Base-by-base conservation (phyloP, 2,888 invertebrate genomes). In the Callinectes sapidus region DNA sequence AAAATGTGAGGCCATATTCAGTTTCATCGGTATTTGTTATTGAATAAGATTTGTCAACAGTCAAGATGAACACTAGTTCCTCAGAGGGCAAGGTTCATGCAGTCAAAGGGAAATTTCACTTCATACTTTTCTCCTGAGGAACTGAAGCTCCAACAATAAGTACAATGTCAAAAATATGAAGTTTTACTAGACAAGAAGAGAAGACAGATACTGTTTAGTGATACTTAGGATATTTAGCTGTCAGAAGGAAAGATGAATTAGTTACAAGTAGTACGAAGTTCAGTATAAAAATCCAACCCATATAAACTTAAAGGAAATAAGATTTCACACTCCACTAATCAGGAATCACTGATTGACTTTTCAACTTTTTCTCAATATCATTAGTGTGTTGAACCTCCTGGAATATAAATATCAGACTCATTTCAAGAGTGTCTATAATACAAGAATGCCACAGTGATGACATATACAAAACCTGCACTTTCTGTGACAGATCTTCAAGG, bases 351-450 rank as follows among this genome's bases (percentile, higher is more conserved):
- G 16, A 61, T 61, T 61, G 18, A 39, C 18, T 81, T 32, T 81
- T 35, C 35, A 32, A 48, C 10, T 18, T 35, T 35, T 32, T 35
- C 10, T 35, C 16, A 35, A 35, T 35, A 32, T 2, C 32, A 35
- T 35, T 81, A 35, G 16, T 81, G 35, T 81, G 14, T 35, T 81
- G 16, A 81, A 35, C 35, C 81, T 81, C 32, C 81, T 81, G 32
- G 35, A 81, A 35, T 35, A 81, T 35, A 81, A 81, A 81, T 16
- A 32, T 35, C 32, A 81, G 13, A 81, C 81, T 32, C 35, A 81
- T 81, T 81, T 35, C 32, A 81, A n/a, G 77, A 81, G 81, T 81
- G 81, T 81, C 81, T 35, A 14, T 81, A 32, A 35, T 35, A 81
- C 81, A 81, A 10, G 81, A 81, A 35, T n/a, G 35, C 81, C 81